Base-by-base conservation (phyloP, 2,113 vertebrate species). In the Aptenodytes patagonicus region DNA sequence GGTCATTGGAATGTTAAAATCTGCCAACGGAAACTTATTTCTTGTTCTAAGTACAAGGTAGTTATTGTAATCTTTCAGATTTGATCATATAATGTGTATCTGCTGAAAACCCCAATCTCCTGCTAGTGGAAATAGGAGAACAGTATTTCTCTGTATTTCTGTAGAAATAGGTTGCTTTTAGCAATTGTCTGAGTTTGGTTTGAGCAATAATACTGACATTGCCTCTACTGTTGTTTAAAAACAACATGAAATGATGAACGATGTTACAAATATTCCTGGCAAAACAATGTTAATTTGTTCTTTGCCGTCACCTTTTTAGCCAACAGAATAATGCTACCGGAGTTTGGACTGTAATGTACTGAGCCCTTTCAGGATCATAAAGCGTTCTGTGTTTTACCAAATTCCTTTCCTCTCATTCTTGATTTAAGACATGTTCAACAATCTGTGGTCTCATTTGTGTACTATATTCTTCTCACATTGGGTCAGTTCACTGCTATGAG, bases 51-150 rank as follows among this genome's bases (percentile, higher is more conserved):
- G 42, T 40, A 88, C 70, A 91, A 84, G 72, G 73, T 76, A 65
- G 87, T 89, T 95, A 92, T 66, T 95, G 85, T 77, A 70, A 70
- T 94, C 40, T 80, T 93, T 94, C 80, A 47, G 71, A 70, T 89
- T 44, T 36, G 40, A 42, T 93, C 57, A 54, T 36, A 44, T 28
- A 49, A 47, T 6, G 20, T 64, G 2, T 70, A 82, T 83, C 68
- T 21, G 36, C 64, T 47, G 60, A 78, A 87, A 91, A 77, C 18
- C 34, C 25, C n/a, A 64, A 12, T 55, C n/a, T 77, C 69, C 71
- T 79, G 38, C 66, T 73, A 12, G 29, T 40, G 51, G 55, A 79
- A 88, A 62, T 3, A 28, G 24, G 19, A 85, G 89, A 84, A 82
- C 60, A 83, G 13, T n/a, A 44, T 88, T 83, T 64, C 51, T 86